Evolutionary conservation across 1,140 invertebrate genomes (phyloP).

Genomic region (Watersipora subatra): DNA sequence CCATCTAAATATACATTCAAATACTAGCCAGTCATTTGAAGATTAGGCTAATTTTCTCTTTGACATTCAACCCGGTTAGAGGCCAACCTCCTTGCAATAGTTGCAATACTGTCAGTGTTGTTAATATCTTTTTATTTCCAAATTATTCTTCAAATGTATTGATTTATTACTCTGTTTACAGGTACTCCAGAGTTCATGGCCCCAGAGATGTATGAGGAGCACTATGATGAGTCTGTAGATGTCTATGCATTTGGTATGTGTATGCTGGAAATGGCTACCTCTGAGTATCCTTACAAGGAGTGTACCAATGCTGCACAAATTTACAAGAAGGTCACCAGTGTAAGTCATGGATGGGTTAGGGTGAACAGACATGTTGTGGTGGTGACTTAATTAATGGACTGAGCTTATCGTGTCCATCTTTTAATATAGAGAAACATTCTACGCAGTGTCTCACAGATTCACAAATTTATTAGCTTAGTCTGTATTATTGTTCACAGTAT

Average conservation of each 20-base stretch:
- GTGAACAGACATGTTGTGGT: slow-evolving; percentile 3
- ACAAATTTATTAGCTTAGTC: not conserved
- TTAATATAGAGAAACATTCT: not conserved
- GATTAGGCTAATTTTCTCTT: too few relatives aligned
- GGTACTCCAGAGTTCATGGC: slow-evolving; percentile 98
- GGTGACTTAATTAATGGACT: not conserved
- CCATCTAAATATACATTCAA: too few relatives aligned
- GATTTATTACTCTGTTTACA: slow-evolving; percentile 39
- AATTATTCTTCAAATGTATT: too few relatives aligned
- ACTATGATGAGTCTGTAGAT: slow-evolving; percentile 97
- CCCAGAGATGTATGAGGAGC: slow-evolving; percentile 99
- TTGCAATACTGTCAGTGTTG: too few relatives aligned
- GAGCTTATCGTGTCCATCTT: not conserved
- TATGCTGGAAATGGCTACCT: slow-evolving; percentile 99
- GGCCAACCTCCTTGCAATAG: too few relatives aligned
- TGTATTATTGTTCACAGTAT: not conserved
- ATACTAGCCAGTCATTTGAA: too few relatives aligned
- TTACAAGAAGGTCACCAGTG: slow-evolving; percentile 92
- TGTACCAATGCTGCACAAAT: slow-evolving; percentile 96
- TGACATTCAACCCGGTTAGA: too few relatives aligned
- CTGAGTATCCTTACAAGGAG: slow-evolving; percentile 96
- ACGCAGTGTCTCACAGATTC: not conserved
- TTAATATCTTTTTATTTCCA: too few relatives aligned
- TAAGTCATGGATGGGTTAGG: slow-evolving; percentile 41
- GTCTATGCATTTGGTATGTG: slow-evolving; percentile 99